Conservation (phyloP, 2,888 invertebrate species). For the Theretra japonica region DNA sequence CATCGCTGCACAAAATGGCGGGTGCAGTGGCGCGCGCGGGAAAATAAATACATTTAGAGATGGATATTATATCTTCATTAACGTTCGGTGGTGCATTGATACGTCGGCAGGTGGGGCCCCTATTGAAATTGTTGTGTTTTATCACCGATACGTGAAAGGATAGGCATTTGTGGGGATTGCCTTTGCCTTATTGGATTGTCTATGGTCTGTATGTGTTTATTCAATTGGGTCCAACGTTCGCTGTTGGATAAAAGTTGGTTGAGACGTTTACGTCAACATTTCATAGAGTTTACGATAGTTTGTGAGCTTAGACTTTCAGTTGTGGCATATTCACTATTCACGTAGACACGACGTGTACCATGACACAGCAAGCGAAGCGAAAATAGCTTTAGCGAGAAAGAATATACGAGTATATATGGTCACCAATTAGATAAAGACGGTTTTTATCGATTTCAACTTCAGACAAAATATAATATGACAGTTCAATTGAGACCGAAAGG, state of each 20-base stretch:
- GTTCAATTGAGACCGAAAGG: no score
- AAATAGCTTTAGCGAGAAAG: neutral
- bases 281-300: conserved; percentile 8
- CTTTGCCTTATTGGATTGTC: conserved; percentile 65
- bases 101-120: conserved; percentile 74
- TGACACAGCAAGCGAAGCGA: neutral
- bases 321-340: neutral
- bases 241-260: conserved; percentile 35
- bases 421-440: no score
- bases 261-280: conserved; percentile 20
- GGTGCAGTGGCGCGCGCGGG: conserved; percentile 64
- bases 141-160: conserved; percentile 64
- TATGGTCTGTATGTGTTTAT: conserved; percentile 38
- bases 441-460: no score
- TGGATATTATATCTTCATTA: conserved; percentile 85
- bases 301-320: neutral
- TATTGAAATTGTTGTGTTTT: conserved; percentile 82
- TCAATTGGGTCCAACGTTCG: conserved; percentile 37
- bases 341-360: neutral
- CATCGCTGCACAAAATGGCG: conserved; percentile 74
- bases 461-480: no score
- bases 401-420: no score
- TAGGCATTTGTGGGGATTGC: conserved; percentile 56
- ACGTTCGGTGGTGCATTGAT: conserved; percentile 79
- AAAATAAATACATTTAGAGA: conserved; percentile 77